Conservation (phyloP, 1,140 invertebrate species). For the Oryzaephilus surinamensis region DNA sequence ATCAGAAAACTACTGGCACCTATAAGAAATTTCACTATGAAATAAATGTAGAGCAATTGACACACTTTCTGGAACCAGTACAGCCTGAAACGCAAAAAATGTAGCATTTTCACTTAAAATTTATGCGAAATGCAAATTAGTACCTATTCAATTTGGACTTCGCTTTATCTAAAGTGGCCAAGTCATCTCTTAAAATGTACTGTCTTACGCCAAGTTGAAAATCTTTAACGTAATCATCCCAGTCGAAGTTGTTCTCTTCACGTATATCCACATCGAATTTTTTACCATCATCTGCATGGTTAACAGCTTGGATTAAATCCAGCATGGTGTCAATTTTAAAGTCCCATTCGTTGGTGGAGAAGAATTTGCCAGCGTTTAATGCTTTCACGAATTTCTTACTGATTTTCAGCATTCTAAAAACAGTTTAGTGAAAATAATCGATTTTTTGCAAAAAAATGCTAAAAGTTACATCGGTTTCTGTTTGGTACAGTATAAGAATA, state of each 20-base stretch:
- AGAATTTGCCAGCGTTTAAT: constrained; percentile 58
- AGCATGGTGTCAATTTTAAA: constrained; percentile 68
- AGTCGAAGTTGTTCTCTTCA: constrained; percentile 41
- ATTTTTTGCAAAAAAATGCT: background rate
- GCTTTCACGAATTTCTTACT: constrained; percentile 63
- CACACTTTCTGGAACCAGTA: constrained; percentile 18
- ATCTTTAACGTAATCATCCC: constrained; percentile 55
- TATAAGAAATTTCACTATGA: constrained; percentile 9
- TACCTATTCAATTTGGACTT: constrained; percentile 56
- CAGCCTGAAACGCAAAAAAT: constrained; percentile 10
- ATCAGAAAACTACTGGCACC: too few species aligned
- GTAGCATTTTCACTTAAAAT: background rate
- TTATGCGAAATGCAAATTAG: constrained; percentile 5
- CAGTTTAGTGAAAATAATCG: constrained; percentile 3
- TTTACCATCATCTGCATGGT: constrained; percentile 43
- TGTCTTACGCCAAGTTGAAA: constrained; percentile 72
- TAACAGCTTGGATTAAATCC: constrained; percentile 51
- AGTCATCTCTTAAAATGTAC: constrained; percentile 66
- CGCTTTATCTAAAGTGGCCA: constrained; percentile 50
- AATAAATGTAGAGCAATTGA: constrained; percentile 9
- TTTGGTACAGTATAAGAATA: constrained; percentile 56
- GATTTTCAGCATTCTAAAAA: constrained; percentile 70
- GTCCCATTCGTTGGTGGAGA: constrained; percentile 78
- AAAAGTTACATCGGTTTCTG: constrained; percentile 65
- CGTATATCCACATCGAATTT: constrained; percentile 50